Evolutionary conservation across 2,888 invertebrate species (phyloP), one percentile per base, ranked within the genome.

Genomic region (Cotesia congregata): DNA sequence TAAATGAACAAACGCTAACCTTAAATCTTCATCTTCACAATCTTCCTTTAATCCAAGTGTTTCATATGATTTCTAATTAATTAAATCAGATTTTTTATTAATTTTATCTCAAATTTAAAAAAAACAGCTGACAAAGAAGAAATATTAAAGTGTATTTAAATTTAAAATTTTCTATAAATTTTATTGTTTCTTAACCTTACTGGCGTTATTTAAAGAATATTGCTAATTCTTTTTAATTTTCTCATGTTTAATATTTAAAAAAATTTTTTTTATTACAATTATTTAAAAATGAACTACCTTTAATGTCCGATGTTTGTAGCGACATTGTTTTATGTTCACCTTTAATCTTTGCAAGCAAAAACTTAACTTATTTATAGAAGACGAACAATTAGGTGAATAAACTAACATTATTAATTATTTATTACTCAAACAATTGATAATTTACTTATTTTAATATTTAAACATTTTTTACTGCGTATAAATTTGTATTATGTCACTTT

Each of bases 11-110:
- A 95, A 97, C 1, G 95, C 94, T 81, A 91, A 88, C 73, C 94
- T 92, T 6, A 96, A 92, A 38, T 92, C 92, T 84, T 94, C 93
- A 88, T 95, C 94, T 81, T 94, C 94, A 30, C 95, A 93, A 74
- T 92, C 90, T 81, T 93, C 91, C 0, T 92, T 90, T 50, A 97
- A 90, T 74, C 93, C 93, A 50, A 97, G 90, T 60, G 93, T 89
- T 80, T 91, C 90, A 86, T 93, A 96, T 83, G 93, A 94, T 90
- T 93, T 93, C 95, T 95, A 50, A 9, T 2, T 50, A 50, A 50
- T 12, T 12, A 3, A 50, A 30, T 30, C 30, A 30, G 30, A 30
- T 30, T 30, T 30, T 30, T 30, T 30, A 30, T 30, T 30, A 0
- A 30, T 30, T 30, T 30, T 1, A 30, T 30, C 2, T 30, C 30